A percentile compares a stretch with the other conserved stretches of the same genome.
phyloP scores from a whole-genome alignment of 2,113 vertebrate species.

The Bos indicus region DNA sequence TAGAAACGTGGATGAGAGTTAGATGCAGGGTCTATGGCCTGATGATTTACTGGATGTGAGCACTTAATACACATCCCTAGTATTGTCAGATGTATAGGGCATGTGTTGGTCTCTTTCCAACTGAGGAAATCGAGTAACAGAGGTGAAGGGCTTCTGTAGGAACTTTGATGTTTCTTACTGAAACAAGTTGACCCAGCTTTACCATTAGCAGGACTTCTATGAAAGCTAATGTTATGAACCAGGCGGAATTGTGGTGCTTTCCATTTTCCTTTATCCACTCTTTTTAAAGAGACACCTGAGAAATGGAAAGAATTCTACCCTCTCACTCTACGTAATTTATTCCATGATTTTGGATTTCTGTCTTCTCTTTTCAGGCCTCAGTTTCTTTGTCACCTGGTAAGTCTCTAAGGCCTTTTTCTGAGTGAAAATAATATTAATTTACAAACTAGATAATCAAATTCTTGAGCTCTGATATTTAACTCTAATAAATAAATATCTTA shows the following conservation, averaged over 20 bases:
- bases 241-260: background rate
- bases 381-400: background rate
- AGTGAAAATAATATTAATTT: background rate
- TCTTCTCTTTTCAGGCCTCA: background rate
- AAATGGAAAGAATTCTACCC: background rate
- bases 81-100: rapidly evolving
- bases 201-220: background rate
- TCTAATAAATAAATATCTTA: background rate
- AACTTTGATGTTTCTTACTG: background rate
- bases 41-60: background rate
- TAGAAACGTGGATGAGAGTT: background rate
- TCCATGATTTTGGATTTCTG: background rate
- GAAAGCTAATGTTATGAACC: background rate
- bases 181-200: background rate
- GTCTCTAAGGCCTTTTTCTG: background rate
- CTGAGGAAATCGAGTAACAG: background rate
- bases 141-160: background rate
- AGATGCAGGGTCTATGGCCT: too few relatives aligned
- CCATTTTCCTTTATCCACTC: background rate
- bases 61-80: background rate
- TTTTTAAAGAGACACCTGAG: background rate
- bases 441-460: background rate
- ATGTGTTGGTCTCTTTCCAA: background rate
- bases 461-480: background rate
- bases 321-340: too few relatives aligned